A percentile compares a stretch with the other conserved stretches of the same genome.
Evolutionary conservation across 2,888 invertebrate genomes (phyloP).

Genomic region (Aspidiotus rigidus): DNA sequence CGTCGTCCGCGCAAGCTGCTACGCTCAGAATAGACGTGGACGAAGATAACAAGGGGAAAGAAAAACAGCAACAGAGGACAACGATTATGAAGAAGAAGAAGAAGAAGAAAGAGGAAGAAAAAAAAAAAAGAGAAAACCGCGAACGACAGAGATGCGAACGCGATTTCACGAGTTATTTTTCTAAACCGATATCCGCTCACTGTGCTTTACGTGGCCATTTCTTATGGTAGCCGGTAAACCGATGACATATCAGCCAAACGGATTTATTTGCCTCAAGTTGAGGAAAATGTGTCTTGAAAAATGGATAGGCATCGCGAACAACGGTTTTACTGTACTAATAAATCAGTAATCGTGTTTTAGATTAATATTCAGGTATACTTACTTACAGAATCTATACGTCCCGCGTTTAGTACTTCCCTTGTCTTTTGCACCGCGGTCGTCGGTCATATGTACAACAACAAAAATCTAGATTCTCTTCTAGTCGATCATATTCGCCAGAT

Average conservation of each 20-base stretch:
- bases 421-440: no score
- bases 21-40: no score
- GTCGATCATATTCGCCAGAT: no score
- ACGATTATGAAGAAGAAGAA: not conserved
- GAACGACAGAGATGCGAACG: not conserved
- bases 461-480: no score
- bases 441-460: no score
- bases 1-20: not conserved
- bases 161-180: slow-evolving; percentile 1
- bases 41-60: not conserved
- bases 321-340: slow-evolving; percentile 8
- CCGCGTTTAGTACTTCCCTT: no score
- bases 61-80: not conserved
- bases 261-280: slow-evolving; percentile 28
- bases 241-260: slow-evolving; percentile 29
- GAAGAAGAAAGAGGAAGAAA: not conserved
- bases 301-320: slow-evolving; percentile 30
- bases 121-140: not conserved
- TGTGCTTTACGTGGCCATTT: not conserved
- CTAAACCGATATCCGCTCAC: not conserved
- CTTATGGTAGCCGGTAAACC: slow-evolving; percentile 9
- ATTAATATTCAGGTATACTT: not conserved
- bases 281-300: slow-evolving; percentile 30
- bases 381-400: no score
- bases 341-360: slow-evolving; percentile 3